Conservation (phyloP, 1,140 invertebrate genomes). For the Himalopsyche phryganea region DNA sequence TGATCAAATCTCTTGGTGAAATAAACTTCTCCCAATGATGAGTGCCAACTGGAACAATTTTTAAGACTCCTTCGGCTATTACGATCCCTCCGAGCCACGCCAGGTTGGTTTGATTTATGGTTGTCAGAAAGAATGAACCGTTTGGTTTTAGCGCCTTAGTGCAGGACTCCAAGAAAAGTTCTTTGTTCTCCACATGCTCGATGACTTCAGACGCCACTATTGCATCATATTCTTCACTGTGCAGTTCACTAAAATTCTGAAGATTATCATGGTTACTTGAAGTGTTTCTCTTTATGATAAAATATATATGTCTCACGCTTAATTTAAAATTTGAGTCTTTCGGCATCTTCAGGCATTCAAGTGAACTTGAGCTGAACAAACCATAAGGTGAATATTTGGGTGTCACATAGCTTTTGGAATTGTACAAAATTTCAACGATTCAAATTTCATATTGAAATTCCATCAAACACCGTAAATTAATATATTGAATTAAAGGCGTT, state of each 20-base stretch:
- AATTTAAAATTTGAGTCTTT: no score
- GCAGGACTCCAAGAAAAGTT: slow-evolving; percentile 63
- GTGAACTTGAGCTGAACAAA: no score
- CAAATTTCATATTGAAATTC: no score
- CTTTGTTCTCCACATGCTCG: slow-evolving; percentile 71
- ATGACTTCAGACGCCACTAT: slow-evolving; percentile 76
- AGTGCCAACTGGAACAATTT: slow-evolving; percentile 65
- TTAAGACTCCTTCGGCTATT: slow-evolving; percentile 63
- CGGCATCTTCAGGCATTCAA: no score
- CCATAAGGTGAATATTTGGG: no score
- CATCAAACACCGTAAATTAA: no score
- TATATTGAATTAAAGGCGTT: no score
- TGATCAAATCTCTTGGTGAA: slow-evolving; percentile 59
- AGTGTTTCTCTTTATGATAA: no score
- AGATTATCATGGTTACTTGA: no score
- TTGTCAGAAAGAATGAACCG: slow-evolving; percentile 77
- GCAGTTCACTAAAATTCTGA: slow-evolving; percentile 45
- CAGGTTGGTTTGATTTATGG: slow-evolving; percentile 66
- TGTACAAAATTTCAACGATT: no score
- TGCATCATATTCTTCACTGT: slow-evolving; percentile 58
- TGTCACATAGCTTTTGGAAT: no score
- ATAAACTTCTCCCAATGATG: slow-evolving; percentile 81
- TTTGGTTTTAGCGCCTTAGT: slow-evolving; percentile 62
- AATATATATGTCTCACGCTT: no score
- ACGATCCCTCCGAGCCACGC: slow-evolving; percentile 63